Base-by-base conservation (phyloP, 53 echinoderm and acorn worm species). In the Holothuria leucospilota region DNA sequence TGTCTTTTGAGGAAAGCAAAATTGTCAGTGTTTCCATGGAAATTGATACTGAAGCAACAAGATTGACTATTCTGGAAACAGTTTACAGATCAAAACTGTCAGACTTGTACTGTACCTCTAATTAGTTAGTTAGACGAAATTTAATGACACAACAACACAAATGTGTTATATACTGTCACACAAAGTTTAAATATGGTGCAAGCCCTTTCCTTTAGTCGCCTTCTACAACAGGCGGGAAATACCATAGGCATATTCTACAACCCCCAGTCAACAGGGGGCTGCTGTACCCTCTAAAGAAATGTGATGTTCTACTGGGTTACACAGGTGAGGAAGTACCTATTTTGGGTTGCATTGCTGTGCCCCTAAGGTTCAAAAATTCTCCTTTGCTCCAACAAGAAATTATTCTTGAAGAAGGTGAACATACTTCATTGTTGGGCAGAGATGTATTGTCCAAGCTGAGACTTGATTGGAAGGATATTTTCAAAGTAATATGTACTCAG, bases 261-360 rank as follows among this genome's bases (percentile, higher is more conserved):
- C n/a, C n/a, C n/a, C n/a, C n/a, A n/a, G n/a, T n/a, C n/a, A n/a
- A n/a, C n/a, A n/a, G n/a, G n/a, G n/a, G n/a, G n/a, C n/a, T n/a
- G n/a, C n/a, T n/a, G n/a, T 42, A 42, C 42, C 42, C 42, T 42
- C 9, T 42, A 42, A 42, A 42, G 9, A 6, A 42, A 42, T 6
- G 46, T 46, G 24, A 74, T 2, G 29, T 74, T 39, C 12, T 24
- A 6, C 26, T 39, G 16, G 34, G 29, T 51, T 68, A 85, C 53
- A 68, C 85, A 51, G 85, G 85, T 40, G 85, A 85, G 51, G 64
- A 42, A 61, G 88, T 88, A 51, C 88, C 82, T 38, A 63, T 82
- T 53, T 53, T 68, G 1, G 69, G 88, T 20, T 52, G 20, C 21
- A 88, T 88, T 24, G 29, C 53, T 68, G 66, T 88, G 8, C 88